phyloP scores from a whole-genome alignment of 2,888 invertebrate species.

The Pachymerium ferrugineum region DNA sequence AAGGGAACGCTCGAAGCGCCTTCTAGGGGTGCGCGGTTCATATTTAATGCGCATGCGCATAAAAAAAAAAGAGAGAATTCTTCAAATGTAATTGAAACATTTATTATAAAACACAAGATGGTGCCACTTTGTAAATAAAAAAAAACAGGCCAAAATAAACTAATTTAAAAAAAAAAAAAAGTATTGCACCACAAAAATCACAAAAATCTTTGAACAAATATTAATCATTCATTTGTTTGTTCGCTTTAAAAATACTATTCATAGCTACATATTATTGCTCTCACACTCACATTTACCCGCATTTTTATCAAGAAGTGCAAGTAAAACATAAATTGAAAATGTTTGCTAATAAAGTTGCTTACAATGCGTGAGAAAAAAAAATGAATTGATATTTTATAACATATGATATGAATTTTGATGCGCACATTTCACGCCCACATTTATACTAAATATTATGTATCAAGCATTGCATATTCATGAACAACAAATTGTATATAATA shows the following conservation, averaged over 20 bases:
- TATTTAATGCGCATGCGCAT: no score
- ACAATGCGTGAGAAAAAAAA: no score
- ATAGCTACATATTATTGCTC: not conserved
- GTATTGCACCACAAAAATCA: conserved; percentile 13
- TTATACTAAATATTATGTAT: not conserved
- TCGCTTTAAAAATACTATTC: not conserved
- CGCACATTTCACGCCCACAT: not conserved
- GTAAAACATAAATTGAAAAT: not conserved
- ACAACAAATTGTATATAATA: conserved; percentile 11
- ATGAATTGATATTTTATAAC: not conserved
- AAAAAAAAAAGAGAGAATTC: not conserved
- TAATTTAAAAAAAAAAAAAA: no score
- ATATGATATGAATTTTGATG: conserved; percentile 3
- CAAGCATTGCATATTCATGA: not conserved
- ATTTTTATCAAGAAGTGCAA: no score
- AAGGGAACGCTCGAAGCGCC: no score
- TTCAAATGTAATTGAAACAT: not conserved
- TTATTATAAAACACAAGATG: not conserved
- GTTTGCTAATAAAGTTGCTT: not conserved
- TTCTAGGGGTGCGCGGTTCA: no score
- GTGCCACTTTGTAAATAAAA: not conserved
- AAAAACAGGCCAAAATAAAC: not conserved
- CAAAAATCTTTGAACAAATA: not conserved
- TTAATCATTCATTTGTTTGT: not conserved
- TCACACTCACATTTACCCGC: no score